Evolutionary conservation across 2,113 vertebrate species (phyloP).

Genomic region (Otolemur garnettii): DNA sequence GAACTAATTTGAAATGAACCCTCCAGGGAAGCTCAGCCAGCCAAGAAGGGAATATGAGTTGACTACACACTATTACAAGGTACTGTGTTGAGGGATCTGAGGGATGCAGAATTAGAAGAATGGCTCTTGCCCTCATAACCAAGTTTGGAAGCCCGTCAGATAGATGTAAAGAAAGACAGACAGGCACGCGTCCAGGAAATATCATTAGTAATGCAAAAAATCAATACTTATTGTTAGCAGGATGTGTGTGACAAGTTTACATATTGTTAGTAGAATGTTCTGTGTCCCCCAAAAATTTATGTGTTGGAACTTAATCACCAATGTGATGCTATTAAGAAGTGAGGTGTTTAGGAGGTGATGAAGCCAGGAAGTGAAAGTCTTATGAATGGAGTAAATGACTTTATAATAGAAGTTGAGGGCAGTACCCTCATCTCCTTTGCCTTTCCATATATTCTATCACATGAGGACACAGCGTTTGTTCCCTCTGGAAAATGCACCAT

Average conservation of each 20-base stretch:
- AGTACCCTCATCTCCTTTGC: too few species aligned
- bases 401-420: background rate
- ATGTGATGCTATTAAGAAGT: background rate
- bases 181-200: background rate
- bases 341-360: background rate
- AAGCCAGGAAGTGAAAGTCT: background rate
- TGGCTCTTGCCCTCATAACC: background rate
- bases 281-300: background rate
- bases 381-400: background rate
- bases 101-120: background rate
- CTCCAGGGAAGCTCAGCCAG: background rate
- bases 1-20: constrained; percentile 47
- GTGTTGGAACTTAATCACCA: background rate
- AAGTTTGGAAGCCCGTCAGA: background rate
- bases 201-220: background rate
- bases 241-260: background rate
- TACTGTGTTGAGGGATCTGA: background rate
- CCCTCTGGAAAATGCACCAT: background rate
- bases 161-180: background rate
- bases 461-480: background rate
- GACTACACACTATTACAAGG: background rate
- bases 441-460: background rate
- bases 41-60: background rate
- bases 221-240: background rate
- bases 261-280: background rate